Evolutionary conservation across 2,888 invertebrate species (phyloP), one percentile per base, ranked within the genome.

Genomic region (Ypsolopha sequella): DNA sequence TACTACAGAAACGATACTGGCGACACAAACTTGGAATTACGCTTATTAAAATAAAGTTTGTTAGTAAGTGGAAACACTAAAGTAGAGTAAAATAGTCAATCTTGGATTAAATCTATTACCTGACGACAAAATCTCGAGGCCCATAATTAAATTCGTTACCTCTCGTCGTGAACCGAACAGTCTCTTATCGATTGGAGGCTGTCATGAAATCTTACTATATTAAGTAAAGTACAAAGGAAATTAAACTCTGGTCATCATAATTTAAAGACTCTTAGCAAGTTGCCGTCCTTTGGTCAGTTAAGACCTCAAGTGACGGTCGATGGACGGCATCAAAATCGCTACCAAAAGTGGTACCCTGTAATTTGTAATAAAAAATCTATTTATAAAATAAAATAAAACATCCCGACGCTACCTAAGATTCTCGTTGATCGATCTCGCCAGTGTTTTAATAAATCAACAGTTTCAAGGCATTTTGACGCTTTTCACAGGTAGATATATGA

Each of bases 281-380:
- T 62, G 58, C 59, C 56, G 53, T 57, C 59, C 35, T 24, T n/a
- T 54, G 51, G 67, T 56, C 60, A 59, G 70, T 80, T 81, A 75
- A 68, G 67, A 65, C 72, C 57, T 58, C 67, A 65, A 62, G 70
- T 62, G 62, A 59, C 60, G 66, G 62, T 61, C 61, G 58, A 59
- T 58, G 58, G 68, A 63, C 66, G 64, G 75, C 73, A 73, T 74
- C 80, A 65, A 80, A 80, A 82, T 80, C 81, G 82, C 82, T 84
- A 84, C 84, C 81, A 82, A 82, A 80, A 76, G 75, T 68, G 74
- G 81, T 80, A 85, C 80, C 86, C 86, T 82, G 76, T 86, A 85
- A 86, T 86, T 86, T 86, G 76, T 81, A 74, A 79, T 82, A 84
- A 84, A 86, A 85, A 86, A 84, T 84, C 82, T 85, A 85, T 86